phyloP scores from a whole-genome alignment of 2,113 vertebrate genomes.

The Illadopsis cleaveri region DNA sequence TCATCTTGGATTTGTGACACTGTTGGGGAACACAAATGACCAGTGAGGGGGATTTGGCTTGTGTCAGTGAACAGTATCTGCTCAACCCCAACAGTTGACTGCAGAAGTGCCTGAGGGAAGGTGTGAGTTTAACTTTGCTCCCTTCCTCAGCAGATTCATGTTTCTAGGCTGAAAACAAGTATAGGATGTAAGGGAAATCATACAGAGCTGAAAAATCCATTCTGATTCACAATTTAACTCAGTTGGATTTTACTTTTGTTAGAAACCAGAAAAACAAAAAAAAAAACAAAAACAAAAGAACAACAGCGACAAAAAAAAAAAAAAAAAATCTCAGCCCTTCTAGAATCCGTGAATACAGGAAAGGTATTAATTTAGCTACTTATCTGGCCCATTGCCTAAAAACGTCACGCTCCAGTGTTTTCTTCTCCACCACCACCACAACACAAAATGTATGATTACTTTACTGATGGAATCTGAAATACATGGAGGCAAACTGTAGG shows the following conservation, averaged over 20 bases:
- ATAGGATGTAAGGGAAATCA: not conserved
- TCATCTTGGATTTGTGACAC: not conserved
- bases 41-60: not conserved
- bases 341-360: not conserved
- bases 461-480: not conserved
- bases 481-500: not conserved
- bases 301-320: too few relatives aligned
- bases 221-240: not conserved
- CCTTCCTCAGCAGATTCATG: not conserved
- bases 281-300: not conserved
- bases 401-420: not conserved
- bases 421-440: not conserved
- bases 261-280: not conserved
- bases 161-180: not conserved
- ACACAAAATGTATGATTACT: not conserved
- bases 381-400: not conserved
- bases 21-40: not conserved
- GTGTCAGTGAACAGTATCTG: not conserved
- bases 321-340: not conserved
- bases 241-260: not conserved
- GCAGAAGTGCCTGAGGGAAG: not conserved
- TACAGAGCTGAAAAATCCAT: not conserved
- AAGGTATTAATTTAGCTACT: conserved; percentile 13
- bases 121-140: not conserved
- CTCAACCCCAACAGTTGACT: not conserved